Evolutionary conservation across 2,113 vertebrate genomes (phyloP).

Genomic region (Meriones unguiculatus): DNA sequence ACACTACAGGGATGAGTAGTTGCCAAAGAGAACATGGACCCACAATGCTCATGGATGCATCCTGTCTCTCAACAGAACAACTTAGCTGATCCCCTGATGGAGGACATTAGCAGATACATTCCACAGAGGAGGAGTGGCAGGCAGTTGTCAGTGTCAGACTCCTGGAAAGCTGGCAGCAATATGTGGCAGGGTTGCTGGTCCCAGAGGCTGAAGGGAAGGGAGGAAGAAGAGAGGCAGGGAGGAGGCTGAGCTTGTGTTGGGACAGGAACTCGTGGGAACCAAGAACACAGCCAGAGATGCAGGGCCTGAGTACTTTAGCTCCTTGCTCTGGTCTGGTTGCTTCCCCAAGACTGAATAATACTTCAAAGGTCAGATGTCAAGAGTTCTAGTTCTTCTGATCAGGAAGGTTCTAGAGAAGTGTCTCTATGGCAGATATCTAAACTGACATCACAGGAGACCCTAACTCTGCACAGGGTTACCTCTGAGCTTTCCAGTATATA

Average conservation of each 20-base stretch:
- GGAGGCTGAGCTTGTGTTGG: not conserved
- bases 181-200: not conserved
- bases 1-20: not conserved
- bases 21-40: not conserved
- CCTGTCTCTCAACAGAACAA: not conserved
- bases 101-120: not conserved
- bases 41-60: not conserved
- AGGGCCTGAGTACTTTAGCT: not conserved
- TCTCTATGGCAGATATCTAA: not conserved
- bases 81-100: not conserved
- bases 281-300: not conserved
- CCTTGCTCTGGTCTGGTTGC: too few species aligned
- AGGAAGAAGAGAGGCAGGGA: too few species aligned
- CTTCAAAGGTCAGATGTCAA: not conserved
- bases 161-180: not conserved
- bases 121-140: not conserved
- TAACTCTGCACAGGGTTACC: too few species aligned
- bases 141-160: not conserved
- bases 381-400: not conserved
- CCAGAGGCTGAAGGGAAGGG: not conserved
- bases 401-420: not conserved
- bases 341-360: not conserved
- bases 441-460: not conserved
- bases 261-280: not conserved
- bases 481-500: not conserved